Base-by-base conservation (phyloP, 2,888 invertebrate species). In the Lycia hirtaria region DNA sequence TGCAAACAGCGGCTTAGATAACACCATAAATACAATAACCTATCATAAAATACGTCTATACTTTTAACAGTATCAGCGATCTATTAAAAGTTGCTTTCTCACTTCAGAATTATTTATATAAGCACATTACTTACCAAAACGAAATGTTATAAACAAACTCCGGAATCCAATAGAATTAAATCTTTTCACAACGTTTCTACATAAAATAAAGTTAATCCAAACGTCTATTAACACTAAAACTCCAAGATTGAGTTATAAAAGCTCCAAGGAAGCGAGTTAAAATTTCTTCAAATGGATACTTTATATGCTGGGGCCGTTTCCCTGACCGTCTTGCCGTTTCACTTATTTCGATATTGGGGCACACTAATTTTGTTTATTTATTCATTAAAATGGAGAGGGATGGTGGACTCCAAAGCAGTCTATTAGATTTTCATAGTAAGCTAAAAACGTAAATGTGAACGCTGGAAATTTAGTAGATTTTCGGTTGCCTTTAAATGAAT, bases 361-460 rank as follows among this genome's bases (percentile, higher is more conserved):
- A 78, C 81, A 87, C 89, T 90, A 89, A 89, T 90, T 87, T 86
- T 87, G 86, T 88, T 88, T 88, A 89, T 82, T 89, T 86, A 90
- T 90, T 88, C 87, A 88, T 88, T 86, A 87, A 87, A 88, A 87
- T 86, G 83, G 82, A 88, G 87, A 87, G 83, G 73, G 71, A 86
- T 84, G 80, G 83, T 73, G 74, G 72, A 74, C 70, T 65, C 64
- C 60, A 78, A 86, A 81, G 80, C 75, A 76, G 78, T 81, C 78
- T 81, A 85, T 85, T 85, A 80, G 80, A 81, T 85, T 85, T 87
- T 58, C 83, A 85, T 85, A 79, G 80, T 80, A 81, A 85, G 80
- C 75, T 81, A 76, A 78, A 77, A 78, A 74, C 76, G 80, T 78
- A 76, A 76, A 78, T 71, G 75, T 73, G 72, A 67, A 72, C 68